Percentiles rank a stretch among this genome's conserved stretches.
phyloP scores from a whole-genome alignment of 64 coral and sea anemone genomes.

The Montipora cactus region DNA sequence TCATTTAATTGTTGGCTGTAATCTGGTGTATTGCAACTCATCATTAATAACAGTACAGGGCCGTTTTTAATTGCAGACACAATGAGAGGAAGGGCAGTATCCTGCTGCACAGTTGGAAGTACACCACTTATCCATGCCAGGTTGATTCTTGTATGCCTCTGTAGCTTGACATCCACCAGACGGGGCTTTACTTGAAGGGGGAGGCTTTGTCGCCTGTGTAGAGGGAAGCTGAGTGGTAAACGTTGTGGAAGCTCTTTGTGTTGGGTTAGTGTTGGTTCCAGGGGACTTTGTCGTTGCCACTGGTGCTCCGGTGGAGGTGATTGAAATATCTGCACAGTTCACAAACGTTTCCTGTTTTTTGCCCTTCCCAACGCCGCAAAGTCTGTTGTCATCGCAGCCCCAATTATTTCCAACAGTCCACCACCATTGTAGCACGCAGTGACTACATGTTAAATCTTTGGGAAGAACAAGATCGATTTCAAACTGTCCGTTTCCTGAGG shows the following conservation, averaged over 20 bases:
- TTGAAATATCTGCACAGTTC: constrained; percentile 63
- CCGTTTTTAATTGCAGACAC: constrained; percentile 34
- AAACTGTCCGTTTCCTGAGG: constrained; percentile 24
- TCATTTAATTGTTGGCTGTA: too few species aligned
- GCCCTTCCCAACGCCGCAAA: constrained; percentile 41
- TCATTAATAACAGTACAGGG: neutral
- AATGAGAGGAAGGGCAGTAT: constrained; percentile 58
- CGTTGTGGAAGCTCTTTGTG: neutral
- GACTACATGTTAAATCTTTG: constrained; percentile 50
- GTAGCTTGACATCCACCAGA: neutral
- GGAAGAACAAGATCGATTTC: constrained; percentile 46
- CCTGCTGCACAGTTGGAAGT: constrained; percentile 48
- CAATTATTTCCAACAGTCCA: constrained; percentile 69
- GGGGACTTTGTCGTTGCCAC: neutral
- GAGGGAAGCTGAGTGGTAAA: neutral
- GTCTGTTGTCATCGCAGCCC: constrained; percentile 50
- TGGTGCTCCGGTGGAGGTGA: neutral
- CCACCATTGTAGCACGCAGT: constrained; percentile 77
- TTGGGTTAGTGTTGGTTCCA: neutral
- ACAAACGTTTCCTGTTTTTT: constrained; percentile 72
- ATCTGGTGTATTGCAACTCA: neutral
- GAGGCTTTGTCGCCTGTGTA: neutral
- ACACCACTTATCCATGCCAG: constrained; percentile 68
- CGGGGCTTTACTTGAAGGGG: constrained; percentile 24
- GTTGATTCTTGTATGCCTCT: constrained; percentile 31